Percentiles rank a stretch among this genome's conserved stretches.
These are phyloP conservation scores for Ochropleura leucogaster DNA, from an alignment of 2,888 invertebrate species.

Conservation along the genomic window DNA sequence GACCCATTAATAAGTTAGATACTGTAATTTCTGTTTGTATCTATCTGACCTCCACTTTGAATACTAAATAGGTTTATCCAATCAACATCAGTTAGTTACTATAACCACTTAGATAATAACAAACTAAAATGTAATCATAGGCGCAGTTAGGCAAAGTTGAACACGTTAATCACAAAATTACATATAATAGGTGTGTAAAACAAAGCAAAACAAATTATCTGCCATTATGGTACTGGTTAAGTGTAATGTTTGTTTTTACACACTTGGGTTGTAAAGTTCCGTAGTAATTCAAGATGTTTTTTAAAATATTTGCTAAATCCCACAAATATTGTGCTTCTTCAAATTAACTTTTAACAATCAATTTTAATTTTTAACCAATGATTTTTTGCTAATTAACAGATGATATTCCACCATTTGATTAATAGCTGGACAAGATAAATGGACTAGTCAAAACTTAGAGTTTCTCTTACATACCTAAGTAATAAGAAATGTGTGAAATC, in stretches of 20 bases:
- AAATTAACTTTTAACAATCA: not conserved
- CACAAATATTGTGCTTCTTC: not conserved
- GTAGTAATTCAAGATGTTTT: not conserved
- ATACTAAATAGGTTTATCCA: not conserved
- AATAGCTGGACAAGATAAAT: conserved; percentile 12
- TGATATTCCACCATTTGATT: conserved; percentile 7
- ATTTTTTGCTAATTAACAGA: conserved; percentile 8
- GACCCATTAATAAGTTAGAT: no score
- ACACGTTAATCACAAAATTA: not conserved
- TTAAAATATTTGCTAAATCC: not conserved
- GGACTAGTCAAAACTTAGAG: not conserved
- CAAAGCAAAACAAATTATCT: no score
- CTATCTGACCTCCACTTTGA: no score
- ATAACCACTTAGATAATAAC: not conserved
- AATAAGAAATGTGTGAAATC: conserved; percentile 10
- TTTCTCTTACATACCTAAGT: conserved; percentile 14
- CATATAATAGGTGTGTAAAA: not conserved
- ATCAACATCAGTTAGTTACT: not conserved
- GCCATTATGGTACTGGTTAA: not conserved
- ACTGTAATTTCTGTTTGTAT: no score
- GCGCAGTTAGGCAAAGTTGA: not conserved
- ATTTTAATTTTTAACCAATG: not conserved
- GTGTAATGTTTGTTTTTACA: not conserved
- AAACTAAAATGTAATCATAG: not conserved
- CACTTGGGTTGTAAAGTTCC: not conserved